Percentiles rank a stretch among this genome's conserved stretches.
These are phyloP conservation scores for Parnassius mnemosyne DNA, from an alignment of 2,888 invertebrate genomes.

Conservation along the genomic window DNA sequence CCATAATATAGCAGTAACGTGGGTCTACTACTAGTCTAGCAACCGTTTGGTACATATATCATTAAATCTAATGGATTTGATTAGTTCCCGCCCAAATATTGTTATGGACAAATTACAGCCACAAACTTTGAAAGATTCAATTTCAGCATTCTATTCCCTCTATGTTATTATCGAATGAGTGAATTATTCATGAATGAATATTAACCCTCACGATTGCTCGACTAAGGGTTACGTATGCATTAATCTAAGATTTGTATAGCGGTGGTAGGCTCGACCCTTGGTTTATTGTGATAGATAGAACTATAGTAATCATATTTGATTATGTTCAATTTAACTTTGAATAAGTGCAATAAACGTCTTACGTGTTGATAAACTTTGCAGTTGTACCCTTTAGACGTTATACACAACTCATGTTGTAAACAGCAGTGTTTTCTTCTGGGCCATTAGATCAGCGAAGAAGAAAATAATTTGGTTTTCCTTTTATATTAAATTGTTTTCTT, in stretches of 20 bases:
- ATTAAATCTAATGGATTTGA: too few relatives aligned
- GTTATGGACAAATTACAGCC: too few relatives aligned
- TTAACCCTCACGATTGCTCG: too few relatives aligned
- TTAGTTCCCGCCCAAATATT: too few relatives aligned
- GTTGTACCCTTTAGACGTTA: conserved; percentile 4
- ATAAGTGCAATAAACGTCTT: conserved; percentile 20
- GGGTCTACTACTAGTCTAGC: too few relatives aligned
- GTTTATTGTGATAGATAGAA: conserved; percentile 3
- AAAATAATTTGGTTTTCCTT: neutral
- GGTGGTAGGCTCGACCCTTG: neutral
- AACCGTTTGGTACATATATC: too few relatives aligned
- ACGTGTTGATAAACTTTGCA: conserved; percentile 15
- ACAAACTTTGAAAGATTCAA: too few relatives aligned
- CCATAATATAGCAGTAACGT: too few relatives aligned
- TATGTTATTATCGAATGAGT: too few relatives aligned
- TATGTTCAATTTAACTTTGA: conserved; percentile 18
- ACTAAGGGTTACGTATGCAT: neutral
- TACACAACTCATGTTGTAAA: neutral
- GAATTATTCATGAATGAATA: too few relatives aligned
- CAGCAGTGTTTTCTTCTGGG: neutral
- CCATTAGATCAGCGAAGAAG: conserved; percentile 7
- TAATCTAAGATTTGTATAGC: neutral
- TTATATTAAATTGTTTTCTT: too few relatives aligned
- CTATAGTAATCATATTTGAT: conserved; percentile 9
- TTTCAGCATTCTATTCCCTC: too few relatives aligned